Evolutionary conservation across 2,113 vertebrate genomes (phyloP), one percentile per base, ranked within the genome.

Genomic region (Seriola quinqueradiata): DNA sequence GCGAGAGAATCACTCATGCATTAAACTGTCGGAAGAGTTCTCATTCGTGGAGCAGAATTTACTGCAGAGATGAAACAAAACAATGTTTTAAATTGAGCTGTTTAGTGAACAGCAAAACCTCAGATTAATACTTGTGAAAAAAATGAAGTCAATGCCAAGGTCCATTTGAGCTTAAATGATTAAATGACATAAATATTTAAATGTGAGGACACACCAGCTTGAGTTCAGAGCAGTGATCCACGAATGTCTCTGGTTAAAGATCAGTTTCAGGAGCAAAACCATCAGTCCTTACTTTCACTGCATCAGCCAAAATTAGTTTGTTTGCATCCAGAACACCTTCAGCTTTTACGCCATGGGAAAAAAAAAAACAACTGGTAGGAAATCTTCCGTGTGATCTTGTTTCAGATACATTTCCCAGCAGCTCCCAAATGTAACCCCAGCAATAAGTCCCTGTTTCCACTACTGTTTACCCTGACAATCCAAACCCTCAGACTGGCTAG

Each of bases 1-100:
- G 60, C 65, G 58, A 70, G 52, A 72, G 65, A 82, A 68, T 73
- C 75, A 74, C 42, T 86, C 81, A 72, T 57, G 87, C 70, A 38
- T 75, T 76, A 54, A 83, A 85, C 77, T 74, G 77, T 55, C 40
- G 11, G 64, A 75, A 70, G 61, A 64, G 60, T 16, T 48, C 74
- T 86, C 60, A 28, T 42, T 64, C 52, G 13, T 40, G 25, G 58
- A 50, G n/a, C 5, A 38, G n/a, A 25, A n/a, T 83, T 83, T 63
- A 81, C 70, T 38, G 55, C 54, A 60, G 38, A 54, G 50, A n/a
- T 25, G 3, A 66, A 59, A 75, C 63, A 63, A 68, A 64, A 58
- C 36, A 19, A 13, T 9, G 8, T 21, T 52, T 81, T 44, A 72
- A 72, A 84, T 60, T 19, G 55, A 87, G 76, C 57, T 4, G 40